Base-by-base conservation (phyloP, 2,888 invertebrate species). In the Synanthedon formicaeformis region DNA sequence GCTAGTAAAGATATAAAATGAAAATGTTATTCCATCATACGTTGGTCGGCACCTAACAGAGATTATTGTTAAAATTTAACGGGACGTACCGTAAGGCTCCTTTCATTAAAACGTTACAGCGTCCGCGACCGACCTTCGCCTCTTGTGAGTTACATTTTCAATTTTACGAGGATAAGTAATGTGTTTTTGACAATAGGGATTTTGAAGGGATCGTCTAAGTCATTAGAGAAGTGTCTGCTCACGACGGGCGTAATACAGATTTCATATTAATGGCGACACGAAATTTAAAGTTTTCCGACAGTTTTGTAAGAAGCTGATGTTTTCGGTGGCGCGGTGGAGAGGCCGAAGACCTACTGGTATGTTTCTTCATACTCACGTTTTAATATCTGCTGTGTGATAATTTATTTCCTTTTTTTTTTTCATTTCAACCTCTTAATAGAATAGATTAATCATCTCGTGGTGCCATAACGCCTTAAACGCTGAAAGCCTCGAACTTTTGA, bases 221-320 rank as follows among this genome's bases (percentile, higher is more conserved):
- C 59, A 58, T 58, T 59, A 59, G 53, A 54, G 54, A 58, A 55
- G 50, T 53, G 53, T 54, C 59, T 55, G 55, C 55, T 48, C 48
- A 16, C 48, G 56, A 57, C 56, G 51, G 54, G 52, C 54, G 53
- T 53, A 50, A 53, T 56, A 59, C 54, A 57, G 54, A 58, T 59
- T 55, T 53, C 50, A 55, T 56, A 58, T 54, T 57, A 59, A 59
- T 55, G 54, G 54, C 56, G 59, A 57, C 57, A 55, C 51, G 55
- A 57, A 58, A 58, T 59, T 58, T 58, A 58, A 59, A 58, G 53
- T 58, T 59, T 51, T 49, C 14, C 51, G 55, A 55, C 56, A 57
- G 45, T 54, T 56, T 23, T 53, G 27, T 48, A 14, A 12, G 18
- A 18, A 49, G 49, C 13, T 23, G 49, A 16, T 18, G 49, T 34